Evolutionary conservation across 2,888 invertebrate genomes (phyloP).

Genomic region (Hipparchia semele): DNA sequence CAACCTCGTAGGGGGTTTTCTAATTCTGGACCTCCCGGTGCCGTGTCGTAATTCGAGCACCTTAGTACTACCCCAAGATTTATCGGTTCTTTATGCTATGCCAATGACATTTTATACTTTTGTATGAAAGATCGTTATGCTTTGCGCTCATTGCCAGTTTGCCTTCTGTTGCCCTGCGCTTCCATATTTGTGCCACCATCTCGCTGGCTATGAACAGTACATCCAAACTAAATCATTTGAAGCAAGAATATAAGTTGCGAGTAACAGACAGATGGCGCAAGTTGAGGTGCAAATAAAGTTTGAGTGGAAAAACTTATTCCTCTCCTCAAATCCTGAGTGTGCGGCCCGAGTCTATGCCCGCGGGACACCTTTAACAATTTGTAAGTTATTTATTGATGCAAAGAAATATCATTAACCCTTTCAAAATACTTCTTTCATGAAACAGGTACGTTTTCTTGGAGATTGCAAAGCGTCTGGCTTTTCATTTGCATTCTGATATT

Average conservation of each 20-base stretch:
- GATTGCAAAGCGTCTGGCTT: slow-evolving; percentile 24
- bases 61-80: too few relatives aligned
- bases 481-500: slow-evolving; percentile 11
- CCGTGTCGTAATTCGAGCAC: too few relatives aligned
- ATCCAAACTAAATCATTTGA: slow-evolving; percentile 80
- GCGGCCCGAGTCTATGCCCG: slow-evolving; percentile 64
- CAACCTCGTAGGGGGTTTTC: too few relatives aligned
- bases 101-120: too few relatives aligned
- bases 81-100: too few relatives aligned
- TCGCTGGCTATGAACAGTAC: slow-evolving; percentile 54
- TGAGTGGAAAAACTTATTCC: slow-evolving; percentile 80
- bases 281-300: slow-evolving; percentile 81
- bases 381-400: slow-evolving; percentile 79
- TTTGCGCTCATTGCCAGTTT: too few relatives aligned
- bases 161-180: too few relatives aligned
- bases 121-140: too few relatives aligned
- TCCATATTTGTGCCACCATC: background rate
- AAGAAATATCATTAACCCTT: slow-evolving; percentile 79
- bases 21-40: too few relatives aligned
- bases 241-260: slow-evolving; percentile 76
- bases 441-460: slow-evolving; percentile 36
- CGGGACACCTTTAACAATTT: slow-evolving; percentile 78
- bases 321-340: slow-evolving; percentile 63
- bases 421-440: slow-evolving; percentile 60
- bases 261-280: slow-evolving; percentile 55